Base-by-base conservation (phyloP, 1,140 invertebrate genomes). In the Heterodera carotae region DNA sequence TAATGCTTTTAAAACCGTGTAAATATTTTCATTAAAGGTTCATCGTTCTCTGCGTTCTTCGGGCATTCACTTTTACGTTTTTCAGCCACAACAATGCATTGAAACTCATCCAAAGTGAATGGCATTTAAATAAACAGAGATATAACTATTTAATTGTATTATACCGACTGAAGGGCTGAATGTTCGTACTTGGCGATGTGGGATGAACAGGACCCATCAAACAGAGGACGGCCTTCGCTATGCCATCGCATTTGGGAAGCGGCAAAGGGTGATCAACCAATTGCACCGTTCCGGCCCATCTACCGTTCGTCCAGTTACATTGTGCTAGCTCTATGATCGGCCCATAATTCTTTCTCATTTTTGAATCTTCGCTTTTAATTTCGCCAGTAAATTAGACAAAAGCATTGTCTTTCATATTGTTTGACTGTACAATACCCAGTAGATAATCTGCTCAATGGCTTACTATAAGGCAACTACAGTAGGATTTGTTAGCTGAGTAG, bases 121-220 rank as follows among this genome's bases (percentile, higher is more conserved):
- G n/a, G 76, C 60, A 27, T 27, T 67, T 80, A 7, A 15, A 82
- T 34, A 6, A 39, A 29, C 15, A 8, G 59, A 48, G 7, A 22
- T 22, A 53, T 66, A 10, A 27, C 27, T 66, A n/a, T 31, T 6
- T 29, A 39, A 12, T 34, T 12, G 48, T 22, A 56, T 3, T 39
- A 39, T 39, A 2, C 15, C 7, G 27, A 27, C 76, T 84, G 62
- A 60, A 85, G 85, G 60, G 33, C 79, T 7, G 71, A 81, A 64
- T 86, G 85, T 69, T 80, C 78, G 15, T 86, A 86, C 75, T 69
- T 81, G 36, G 83, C 62, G 31, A 86, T 86, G 81, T 86, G 86
- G 86, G 86, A 88, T 64, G 69, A 80, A 36, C 48, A 83, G 31
- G 86, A 88, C 62, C 81, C 83, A n/a, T 59, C 48, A 22, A 85